A percentile compares a stretch with the other conserved stretches of the same genome.
Conservation (phyloP, 2,113 vertebrate genomes). For the Barbus barbus region DNA sequence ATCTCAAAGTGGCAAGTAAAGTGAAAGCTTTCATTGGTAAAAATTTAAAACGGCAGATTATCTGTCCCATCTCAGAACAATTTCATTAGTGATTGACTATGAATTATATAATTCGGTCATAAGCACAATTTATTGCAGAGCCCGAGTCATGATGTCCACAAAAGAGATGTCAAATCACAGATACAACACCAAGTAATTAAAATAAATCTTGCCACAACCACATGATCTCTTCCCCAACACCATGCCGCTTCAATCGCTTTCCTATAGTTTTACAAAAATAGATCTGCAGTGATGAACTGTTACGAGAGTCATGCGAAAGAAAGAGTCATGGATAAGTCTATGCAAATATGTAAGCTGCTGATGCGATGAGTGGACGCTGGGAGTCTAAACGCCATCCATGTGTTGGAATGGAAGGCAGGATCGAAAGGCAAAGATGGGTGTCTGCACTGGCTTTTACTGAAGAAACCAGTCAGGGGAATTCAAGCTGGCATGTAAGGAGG, state of each 20-base stretch:
- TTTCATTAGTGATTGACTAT: slow-evolving; percentile 43
- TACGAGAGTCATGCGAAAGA: slow-evolving; percentile 55
- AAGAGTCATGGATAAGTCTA: slow-evolving; percentile 48
- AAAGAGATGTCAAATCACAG: slow-evolving; percentile 20
- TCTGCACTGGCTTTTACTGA: slow-evolving; percentile 52
- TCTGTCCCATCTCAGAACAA: slow-evolving; percentile 42
- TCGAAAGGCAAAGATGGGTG: slow-evolving; percentile 56
- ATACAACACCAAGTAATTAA: slow-evolving; percentile 11
- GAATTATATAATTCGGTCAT: slow-evolving; percentile 44
- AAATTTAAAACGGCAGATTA: slow-evolving; percentile 50
- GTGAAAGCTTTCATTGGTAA: slow-evolving; percentile 54
- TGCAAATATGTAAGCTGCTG: slow-evolving; percentile 47
- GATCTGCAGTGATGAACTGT: slow-evolving; percentile 50
- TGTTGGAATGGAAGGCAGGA: slow-evolving; percentile 40
- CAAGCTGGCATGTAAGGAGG: slow-evolving; percentile 86
- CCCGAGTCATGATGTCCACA: slow-evolving; percentile 27
- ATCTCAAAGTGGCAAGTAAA: slow-evolving; percentile 15
- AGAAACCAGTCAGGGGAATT: slow-evolving; percentile 35
- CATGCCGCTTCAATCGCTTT: slow-evolving; percentile 11
- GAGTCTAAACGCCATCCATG: slow-evolving; percentile 25
- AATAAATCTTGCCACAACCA: slow-evolving; percentile 1
- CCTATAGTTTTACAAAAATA: slow-evolving; percentile 56
- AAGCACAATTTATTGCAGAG: slow-evolving; percentile 49
- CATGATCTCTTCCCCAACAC: not conserved
- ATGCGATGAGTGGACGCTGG: slow-evolving; percentile 35